Conservation (phyloP, 2,113 vertebrate genomes). For the Laticauda laticaudata region DNA sequence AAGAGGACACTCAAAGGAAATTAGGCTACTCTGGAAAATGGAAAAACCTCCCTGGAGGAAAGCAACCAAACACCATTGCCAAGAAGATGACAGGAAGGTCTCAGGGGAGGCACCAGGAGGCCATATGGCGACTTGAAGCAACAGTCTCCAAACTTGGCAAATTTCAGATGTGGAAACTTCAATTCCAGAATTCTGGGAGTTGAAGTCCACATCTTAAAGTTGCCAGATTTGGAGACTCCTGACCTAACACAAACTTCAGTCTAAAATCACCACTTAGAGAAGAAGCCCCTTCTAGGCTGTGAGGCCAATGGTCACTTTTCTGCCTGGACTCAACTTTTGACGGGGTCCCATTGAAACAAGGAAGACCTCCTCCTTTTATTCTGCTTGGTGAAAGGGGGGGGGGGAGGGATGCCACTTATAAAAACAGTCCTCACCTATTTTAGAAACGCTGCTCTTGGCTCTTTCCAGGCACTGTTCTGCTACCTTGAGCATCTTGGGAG, state of each 20-base stretch:
- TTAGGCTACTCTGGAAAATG: background rate
- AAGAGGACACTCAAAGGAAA: background rate
- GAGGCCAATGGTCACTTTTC: background rate
- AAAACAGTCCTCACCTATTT: conserved; percentile 61
- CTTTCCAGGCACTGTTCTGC: conserved; percentile 93
- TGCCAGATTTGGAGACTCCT: background rate
- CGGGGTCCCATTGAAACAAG: background rate
- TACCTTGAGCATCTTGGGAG: conserved; percentile 87
- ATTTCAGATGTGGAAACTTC: background rate
- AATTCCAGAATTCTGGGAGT: background rate
- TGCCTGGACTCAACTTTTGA: background rate
- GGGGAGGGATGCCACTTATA: too few species aligned
- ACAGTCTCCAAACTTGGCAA: background rate
- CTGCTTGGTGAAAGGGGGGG: background rate
- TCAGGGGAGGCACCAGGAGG: background rate
- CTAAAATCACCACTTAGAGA: background rate
- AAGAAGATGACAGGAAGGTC: background rate
- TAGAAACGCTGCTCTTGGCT: conserved; percentile 80
- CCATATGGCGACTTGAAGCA: background rate
- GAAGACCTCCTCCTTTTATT: background rate
- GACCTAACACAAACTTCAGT: background rate
- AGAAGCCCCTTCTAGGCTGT: background rate
- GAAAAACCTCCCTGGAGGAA: background rate
- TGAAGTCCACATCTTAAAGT: background rate
- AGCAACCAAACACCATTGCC: background rate